Evolutionary conservation across 2,797 vertebrate species (phyloP).

Genomic region (Perodicticus potto): DNA sequence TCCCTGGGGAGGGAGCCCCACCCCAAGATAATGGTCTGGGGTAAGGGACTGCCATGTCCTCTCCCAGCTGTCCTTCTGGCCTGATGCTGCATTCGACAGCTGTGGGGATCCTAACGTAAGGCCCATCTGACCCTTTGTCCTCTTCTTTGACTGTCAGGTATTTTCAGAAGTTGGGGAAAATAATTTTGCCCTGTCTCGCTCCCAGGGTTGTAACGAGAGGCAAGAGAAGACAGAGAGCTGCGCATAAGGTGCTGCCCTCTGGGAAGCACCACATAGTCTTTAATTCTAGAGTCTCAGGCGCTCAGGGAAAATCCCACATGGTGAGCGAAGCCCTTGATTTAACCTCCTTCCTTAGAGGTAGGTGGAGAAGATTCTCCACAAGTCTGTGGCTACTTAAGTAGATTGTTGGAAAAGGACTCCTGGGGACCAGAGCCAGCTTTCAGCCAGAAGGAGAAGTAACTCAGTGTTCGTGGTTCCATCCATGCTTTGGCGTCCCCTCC

Average conservation of each 20-base stretch:
- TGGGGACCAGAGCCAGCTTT: neutral
- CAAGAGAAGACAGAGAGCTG: neutral
- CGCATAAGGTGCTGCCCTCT: neutral
- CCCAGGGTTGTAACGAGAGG: neutral
- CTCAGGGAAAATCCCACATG: neutral
- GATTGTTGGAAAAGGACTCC: neutral
- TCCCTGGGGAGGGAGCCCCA: neutral
- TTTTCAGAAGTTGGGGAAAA: neutral
- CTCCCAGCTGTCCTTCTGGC: neutral
- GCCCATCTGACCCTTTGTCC: neutral
- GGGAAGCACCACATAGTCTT: neutral
- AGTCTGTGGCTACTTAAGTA: neutral
- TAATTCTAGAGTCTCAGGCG: neutral
- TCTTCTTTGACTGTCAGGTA: neutral
- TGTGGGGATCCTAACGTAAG: neutral
- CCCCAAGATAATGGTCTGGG: neutral
- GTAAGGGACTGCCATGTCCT: neutral
- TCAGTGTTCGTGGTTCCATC: neutral
- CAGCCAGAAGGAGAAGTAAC: neutral
- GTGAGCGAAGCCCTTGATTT: neutral
- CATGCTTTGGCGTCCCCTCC: neutral
- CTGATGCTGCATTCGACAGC: neutral
- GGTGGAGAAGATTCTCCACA: neutral
- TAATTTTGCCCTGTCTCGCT: neutral
- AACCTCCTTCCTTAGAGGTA: neutral